These are phyloP conservation scores for Chloroceryle amazona DNA, from an alignment of 2,797 vertebrate species.

Conservation along the genomic window DNA sequence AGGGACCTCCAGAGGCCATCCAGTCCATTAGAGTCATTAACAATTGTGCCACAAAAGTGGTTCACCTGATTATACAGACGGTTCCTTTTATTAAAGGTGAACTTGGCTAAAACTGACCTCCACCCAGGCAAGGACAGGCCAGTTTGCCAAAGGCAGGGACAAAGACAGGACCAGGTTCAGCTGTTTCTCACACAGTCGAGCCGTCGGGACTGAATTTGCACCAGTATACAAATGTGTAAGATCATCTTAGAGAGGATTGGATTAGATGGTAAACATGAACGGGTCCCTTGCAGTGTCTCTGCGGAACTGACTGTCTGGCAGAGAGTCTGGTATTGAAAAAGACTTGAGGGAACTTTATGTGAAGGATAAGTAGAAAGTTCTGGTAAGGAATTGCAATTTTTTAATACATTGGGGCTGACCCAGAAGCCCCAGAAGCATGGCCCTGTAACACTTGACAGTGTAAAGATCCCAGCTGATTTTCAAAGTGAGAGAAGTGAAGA, in stretches of 20 bases:
- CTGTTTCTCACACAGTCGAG: neutral
- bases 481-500: neutral
- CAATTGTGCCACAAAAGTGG: neutral
- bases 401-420: neutral
- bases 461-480: neutral
- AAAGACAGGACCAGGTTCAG: neutral
- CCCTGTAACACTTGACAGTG: neutral
- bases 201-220: neutral
- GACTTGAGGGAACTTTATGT: neutral
- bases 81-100: neutral
- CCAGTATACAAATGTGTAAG: neutral
- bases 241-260: neutral
- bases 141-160: neutral
- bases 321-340: neutral
- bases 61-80: neutral
- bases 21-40: neutral
- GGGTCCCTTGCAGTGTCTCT: neutral
- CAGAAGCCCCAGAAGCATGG: neutral
- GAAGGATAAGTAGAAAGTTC: neutral
- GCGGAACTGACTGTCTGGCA: neutral
- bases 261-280: neutral
- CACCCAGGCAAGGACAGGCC: neutral
- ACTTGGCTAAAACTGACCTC: neutral
- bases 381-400: neutral
- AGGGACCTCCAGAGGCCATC: too few species aligned